Evolutionary conservation across 2,888 invertebrate genomes (phyloP), one percentile per base, ranked within the genome.

Genomic region (Pseudeuparius sepicola): DNA sequence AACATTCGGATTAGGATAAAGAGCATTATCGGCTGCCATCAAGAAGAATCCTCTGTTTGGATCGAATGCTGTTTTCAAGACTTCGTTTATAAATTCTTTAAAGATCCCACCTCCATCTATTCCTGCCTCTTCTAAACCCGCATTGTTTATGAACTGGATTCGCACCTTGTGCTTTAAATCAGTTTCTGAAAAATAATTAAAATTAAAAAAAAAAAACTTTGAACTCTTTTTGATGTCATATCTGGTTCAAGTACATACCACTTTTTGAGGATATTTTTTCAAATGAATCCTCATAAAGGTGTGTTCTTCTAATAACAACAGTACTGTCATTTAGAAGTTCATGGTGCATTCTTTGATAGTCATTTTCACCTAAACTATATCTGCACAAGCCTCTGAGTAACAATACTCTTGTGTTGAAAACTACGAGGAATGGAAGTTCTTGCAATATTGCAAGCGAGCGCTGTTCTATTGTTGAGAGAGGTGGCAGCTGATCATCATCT

Each of bases 231-330:
- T 6, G 6, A 6, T 20, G 20, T 20, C 20, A 7, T 6, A 7
- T n/a, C n/a, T 6, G 6, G 7, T 23, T 16, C 3, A 23, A 15
- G 45, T 9, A 23, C 63, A 59, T 63, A 88, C 88, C 88, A 66
- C 92, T 93, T 50, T 86, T 86, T 2, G 75, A 75, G 2, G 92
- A 85, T 3, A 97, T 69, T 60, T 90, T 90, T 33, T 93, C 92
- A 57, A 90, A 96, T 0, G 97, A 90, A 63, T 98, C 98, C 65
- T 97, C 97, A 59, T 98, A 98, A n/a, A 98, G 70, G 65, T 92
- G 90, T 45, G 86, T 83, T 36, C 98, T 70, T 37, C 92, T 66
- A 4, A 90, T 82, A 16, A 78, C 78, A 18, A 90, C 72, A 3
- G 53, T 49, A 35, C 52, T 56, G 37, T 61, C 60, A 12, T 52